Base-by-base conservation (phyloP, 1,140 invertebrate genomes). In the Drosophila nebulosa region DNA sequence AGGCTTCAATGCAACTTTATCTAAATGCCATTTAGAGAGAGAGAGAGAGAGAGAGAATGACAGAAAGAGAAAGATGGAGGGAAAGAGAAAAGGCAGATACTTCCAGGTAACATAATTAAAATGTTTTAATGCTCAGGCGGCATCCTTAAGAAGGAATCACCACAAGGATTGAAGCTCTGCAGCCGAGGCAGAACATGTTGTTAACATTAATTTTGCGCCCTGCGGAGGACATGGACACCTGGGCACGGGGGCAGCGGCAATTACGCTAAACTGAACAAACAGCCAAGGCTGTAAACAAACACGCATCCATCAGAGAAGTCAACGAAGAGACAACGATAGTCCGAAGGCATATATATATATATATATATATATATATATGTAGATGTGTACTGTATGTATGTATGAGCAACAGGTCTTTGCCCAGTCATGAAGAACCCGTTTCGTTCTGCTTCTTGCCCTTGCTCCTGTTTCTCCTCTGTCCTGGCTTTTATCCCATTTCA, bases 201-300 rank as follows among this genome's bases (percentile, higher is more conserved):
- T 86, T 86, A 86, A 86, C 83, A 86, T 86, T 86, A 78, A 88
- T 86, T 88, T 88, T 27, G 50, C 18, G 51, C 62, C 22, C 22
- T 6, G 24, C 26, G 21, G 18, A 65, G 30, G 22, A 26, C 42
- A 27, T 46, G 26, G 18, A 61, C 39, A 72, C 76, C n/a, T 10
- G 22, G 22, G n/a, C 42, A 27, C 60, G 26, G 18, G 55, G 30
- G 68, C 78, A 69, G 67, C 83, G 74, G 83, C 83, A 86, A 86
- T 86, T 86, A 88, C 75, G 83, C 83, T 86, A 86, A 86, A 86
- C 83, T 86, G 78, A 86, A 86, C 83, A 86, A 86, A 86, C 83
- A 86, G 83, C 83, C 39, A 77, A 88, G 79, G 83, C 83, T 88
- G 84, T 88, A 88, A 88, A 88, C 83, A 88, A 89, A 88, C 83